Evolutionary conservation across 2,113 vertebrate genomes (phyloP), one percentile per base, ranked within the genome.

Genomic region (Rhabdomys dilectus): DNA sequence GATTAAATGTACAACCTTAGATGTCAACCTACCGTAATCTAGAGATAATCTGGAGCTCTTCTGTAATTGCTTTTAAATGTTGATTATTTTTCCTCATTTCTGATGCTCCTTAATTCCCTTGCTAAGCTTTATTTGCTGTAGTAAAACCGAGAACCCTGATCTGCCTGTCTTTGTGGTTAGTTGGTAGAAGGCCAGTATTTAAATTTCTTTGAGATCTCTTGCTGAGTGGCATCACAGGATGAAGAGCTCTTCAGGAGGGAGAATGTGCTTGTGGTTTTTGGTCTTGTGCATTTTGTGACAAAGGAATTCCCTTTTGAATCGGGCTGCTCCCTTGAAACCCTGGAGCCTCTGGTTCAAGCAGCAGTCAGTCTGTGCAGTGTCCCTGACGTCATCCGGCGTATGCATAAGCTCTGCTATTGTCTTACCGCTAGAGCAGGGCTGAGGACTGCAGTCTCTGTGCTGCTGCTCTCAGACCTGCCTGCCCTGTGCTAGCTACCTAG

Each of bases 321-420:
- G 95, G 90, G 21, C 8, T 96, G 98, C 98, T 98, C 39, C 78
- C 96, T 96, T 98, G 97, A 68, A 98, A 97, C 98, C 98, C 98
- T 96, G 75, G 97, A 99, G 98, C 98, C 98, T 96, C 97, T 98
- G 98, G 98, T 98, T 98, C 92, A 77, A 98, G 98, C 98, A 98
- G 98, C 98, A 98, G 98, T 98, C 97, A 36, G 98, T 98, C 98
- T 98, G 98, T 99, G 98, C 99, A 97, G 99, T 98, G 97, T 98
- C 98, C 96, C 98, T 99, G 99, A 99, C 99, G 99, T 99, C 99
- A 99, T 98, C 98, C 98, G 96, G 98, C 98, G 98, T 99, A 98
- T 99, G 99, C 99, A 98, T 98, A 97, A 98, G 98, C 98, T 97
- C 98, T 97, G 99, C 99, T 99, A 99, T 99, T 99, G 99, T 99